Conservation (phyloP, 2,113 vertebrate genomes). For the Capreolus pygargus region DNA sequence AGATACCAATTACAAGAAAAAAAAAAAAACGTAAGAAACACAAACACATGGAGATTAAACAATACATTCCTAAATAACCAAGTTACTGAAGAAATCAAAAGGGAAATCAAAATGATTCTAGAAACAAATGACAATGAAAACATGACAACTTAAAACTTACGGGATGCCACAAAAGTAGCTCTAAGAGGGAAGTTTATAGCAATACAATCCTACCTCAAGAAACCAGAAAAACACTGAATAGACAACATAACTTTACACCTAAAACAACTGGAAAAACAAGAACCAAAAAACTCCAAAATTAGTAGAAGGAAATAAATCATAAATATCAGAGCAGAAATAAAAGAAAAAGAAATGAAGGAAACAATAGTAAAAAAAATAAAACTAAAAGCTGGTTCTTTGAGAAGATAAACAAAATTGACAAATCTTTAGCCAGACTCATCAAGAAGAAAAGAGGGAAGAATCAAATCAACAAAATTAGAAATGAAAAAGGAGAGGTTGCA, state of each 20-base stretch:
- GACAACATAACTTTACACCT: neutral
- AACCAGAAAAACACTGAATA: fast-evolving
- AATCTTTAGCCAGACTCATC: neutral
- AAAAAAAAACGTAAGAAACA: neutral
- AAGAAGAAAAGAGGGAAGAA: neutral
- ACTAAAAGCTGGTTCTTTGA: neutral
- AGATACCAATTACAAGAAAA: neutral
- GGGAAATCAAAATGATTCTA: neutral
- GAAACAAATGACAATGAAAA: neutral
- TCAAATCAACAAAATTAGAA: neutral
- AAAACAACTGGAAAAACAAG: neutral
- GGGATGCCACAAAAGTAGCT: neutral
- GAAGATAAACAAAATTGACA: neutral
- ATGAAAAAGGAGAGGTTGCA: neutral
- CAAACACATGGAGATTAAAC: neutral
- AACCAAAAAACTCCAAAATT: neutral
- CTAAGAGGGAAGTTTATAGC: neutral
- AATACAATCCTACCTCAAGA: neutral
- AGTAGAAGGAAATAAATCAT: neutral
- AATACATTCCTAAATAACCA: neutral
- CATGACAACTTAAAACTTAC: neutral
- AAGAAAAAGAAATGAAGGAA: neutral
- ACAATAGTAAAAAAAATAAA: neutral
- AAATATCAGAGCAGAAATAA: neutral
- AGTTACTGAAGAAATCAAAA: neutral